Evolutionary conservation across 1,140 invertebrate genomes (phyloP), one percentile per base, ranked within the genome.

Genomic region (Danaus melanippus): DNA sequence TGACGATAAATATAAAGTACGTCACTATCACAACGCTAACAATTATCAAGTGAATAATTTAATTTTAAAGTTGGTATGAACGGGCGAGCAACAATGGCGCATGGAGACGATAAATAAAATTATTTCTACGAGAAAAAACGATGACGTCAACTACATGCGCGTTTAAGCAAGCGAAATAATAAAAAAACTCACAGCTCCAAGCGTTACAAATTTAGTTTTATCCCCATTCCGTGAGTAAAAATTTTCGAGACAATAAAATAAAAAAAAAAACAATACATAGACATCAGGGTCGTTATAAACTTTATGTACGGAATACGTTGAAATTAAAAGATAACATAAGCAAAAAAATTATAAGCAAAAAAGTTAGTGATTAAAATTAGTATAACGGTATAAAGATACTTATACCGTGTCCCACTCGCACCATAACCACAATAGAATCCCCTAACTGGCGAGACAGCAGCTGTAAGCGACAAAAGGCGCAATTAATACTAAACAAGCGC

Each of bases 401-500:
- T 46, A 60, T 56, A 58, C 53, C 53, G 40, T 52, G 52, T 53
- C 52, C 58, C 58, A 58, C 58, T 60, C 56, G 42, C 50, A 53
- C 59, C 59, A 59, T 57, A 62, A 62, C 62, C 62, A 59, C 69
- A 62, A 66, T 57, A 60, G 63, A 56, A 55, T 55, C 58, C 54
- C 54, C 50, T 58, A 56, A 60, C 52, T 42, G 58, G 57, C 67
- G 58, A 69, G 64, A 62, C 59, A 67, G 62, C 66, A 76, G 69
- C 69, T 75, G 73, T 57, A 66, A 56, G 71, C 73, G 75, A 79
- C 80, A 81, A 84, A 81, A 81, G 76, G 75, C 76, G 75, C 78
- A 84, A 84, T 81, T 81, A 83, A 79, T 79, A 79, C 68, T 74
- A 81, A 83, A 83, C 79, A 78, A 74, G 74, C 69, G 64, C 48